These are phyloP conservation scores for Cosmia pyralina DNA, from an alignment of 2,888 invertebrate genomes.

Conservation along the genomic window DNA sequence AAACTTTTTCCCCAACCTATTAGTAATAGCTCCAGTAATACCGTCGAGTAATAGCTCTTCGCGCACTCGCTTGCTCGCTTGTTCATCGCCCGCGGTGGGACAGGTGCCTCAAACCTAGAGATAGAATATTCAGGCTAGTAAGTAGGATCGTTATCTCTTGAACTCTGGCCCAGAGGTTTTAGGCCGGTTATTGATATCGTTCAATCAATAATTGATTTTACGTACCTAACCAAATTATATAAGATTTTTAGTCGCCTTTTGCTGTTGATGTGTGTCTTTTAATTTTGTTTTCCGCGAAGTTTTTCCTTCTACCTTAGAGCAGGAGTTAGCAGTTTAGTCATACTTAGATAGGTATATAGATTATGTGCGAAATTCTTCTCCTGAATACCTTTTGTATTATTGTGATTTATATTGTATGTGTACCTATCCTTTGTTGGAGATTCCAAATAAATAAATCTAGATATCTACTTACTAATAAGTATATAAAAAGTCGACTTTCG, in stretches of 20 bases:
- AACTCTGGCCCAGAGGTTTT: slow-evolving; percentile 26
- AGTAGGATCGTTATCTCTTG: slow-evolving; percentile 14
- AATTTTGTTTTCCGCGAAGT: background rate
- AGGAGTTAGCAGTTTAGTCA: background rate
- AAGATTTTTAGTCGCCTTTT: background rate
- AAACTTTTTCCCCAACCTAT: no score
- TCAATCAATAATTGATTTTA: slow-evolving; percentile 1
- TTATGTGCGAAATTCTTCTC: background rate
- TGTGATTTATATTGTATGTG: background rate
- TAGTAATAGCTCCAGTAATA: no score
- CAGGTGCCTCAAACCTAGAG: background rate
- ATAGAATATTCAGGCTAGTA: slow-evolving; percentile 24
- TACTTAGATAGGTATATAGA: no score
- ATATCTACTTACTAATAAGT: no score
- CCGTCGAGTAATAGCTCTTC: no score
- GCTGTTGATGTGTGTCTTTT: background rate
- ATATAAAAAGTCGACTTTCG: no score
- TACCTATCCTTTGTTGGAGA: no score
- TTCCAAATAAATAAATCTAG: no score
- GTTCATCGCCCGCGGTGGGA: no score
- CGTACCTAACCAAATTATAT: background rate
- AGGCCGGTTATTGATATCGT: slow-evolving; percentile 9
- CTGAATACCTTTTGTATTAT: background rate
- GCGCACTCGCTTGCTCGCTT: no score
- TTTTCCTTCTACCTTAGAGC: slow-evolving; percentile 1